Evolutionary conservation across 92 coral and sea anemone species (phyloP), one percentile per base, ranked within the genome.

Genomic region (Umimayanthus kanabou): DNA sequence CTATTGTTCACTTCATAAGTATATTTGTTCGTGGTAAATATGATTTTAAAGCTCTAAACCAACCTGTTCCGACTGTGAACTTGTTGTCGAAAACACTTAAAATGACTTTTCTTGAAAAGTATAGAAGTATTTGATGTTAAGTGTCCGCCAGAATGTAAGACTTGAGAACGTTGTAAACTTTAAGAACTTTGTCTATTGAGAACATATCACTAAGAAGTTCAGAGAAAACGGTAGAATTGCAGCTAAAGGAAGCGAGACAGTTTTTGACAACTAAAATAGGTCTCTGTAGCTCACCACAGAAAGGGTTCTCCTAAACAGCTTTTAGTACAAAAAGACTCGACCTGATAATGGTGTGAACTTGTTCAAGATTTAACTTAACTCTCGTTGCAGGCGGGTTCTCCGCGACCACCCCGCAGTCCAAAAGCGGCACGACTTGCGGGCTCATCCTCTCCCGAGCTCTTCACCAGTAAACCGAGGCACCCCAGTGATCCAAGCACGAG

Each of bases 321-420:
- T 2, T 47, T 47, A 47, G 50, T 47, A 47, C 50, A 47, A 47
- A 53, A 53, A 47, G 18, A 2, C 18, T 14, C 18, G 4, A 53
- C 69, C 6, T 61, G 6, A 10, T 77, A 13, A 22, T 57, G 23
- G 49, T 83, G 18, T 74, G 40, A 9, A 1, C 49, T 73, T 20
- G 23, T 50, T 33, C 26, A 53, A 18, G 50, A 23, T 55, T 72
- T 55, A 30, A 26, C 26, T 14, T 10, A 26, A 13, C 25, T 85
- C 65, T 16, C 26, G 83, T 88, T 42, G 15, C 91, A 97, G 99
- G 98, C 99, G 50, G 99, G 99, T 22, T 94, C 99, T 29, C 99
- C 99, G 5, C 92, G 98, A 0, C 79, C 94, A 11, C 93, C 97
- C 8, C 94, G 96, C 29, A 89, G 94, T 55, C 94, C 99, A 50